A percentile compares a stretch with the other conserved stretches of the same genome.
These are phyloP conservation scores for Lepus timidus DNA, from an alignment of 2,113 vertebrate species.

Conservation along the genomic window DNA sequence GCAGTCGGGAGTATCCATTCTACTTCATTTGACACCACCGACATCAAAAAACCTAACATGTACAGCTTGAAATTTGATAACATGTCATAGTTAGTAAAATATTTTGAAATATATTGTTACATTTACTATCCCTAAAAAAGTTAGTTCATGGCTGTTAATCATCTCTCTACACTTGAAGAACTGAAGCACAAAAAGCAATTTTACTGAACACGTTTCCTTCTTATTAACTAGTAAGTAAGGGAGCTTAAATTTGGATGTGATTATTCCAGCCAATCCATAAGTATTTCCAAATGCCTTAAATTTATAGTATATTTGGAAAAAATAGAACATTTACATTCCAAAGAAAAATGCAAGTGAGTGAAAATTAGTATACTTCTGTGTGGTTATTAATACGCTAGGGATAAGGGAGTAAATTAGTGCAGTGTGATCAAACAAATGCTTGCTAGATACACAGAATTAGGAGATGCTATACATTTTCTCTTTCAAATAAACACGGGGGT, in stretches of 20 bases:
- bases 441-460: neutral
- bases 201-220: neutral
- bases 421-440: neutral
- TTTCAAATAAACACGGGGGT: neutral
- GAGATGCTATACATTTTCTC: neutral
- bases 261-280: neutral
- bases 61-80: neutral
- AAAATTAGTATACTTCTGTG: neutral
- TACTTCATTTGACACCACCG: neutral
- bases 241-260: slow-evolving; percentile 9
- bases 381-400: neutral
- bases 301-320: neutral
- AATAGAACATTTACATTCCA: neutral
- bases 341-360: slow-evolving; percentile 5
- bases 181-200: neutral
- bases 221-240: neutral
- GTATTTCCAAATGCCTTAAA: neutral
- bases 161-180: slow-evolving; percentile 6
- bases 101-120: neutral
- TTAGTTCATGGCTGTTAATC: neutral
- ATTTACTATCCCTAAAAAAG: neutral
- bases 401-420: neutral
- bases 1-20: neutral
- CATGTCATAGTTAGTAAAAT: neutral
- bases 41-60: neutral